Conservation (phyloP, 2,888 invertebrate species). For the Autographa pulchrina region DNA sequence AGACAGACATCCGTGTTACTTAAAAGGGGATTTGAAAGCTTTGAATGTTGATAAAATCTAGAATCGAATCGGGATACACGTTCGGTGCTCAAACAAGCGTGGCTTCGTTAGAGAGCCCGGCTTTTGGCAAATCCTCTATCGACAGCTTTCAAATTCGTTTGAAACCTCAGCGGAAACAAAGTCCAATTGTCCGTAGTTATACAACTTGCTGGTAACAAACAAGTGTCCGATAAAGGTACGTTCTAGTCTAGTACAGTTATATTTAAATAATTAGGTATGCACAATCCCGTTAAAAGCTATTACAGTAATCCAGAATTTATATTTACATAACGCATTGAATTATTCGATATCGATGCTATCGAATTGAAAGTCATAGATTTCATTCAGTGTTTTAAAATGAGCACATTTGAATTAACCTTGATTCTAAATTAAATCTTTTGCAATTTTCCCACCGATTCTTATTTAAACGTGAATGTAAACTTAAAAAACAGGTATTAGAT, state of each 20-base stretch:
- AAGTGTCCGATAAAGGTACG: slow-evolving; percentile 39
- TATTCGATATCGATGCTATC: neutral
- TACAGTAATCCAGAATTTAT: neutral
- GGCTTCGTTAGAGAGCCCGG: slow-evolving; percentile 76
- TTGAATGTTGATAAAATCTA: slow-evolving; percentile 64
- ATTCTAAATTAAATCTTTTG: neutral
- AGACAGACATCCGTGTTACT: slow-evolving; percentile 53
- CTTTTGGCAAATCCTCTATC: slow-evolving; percentile 75
- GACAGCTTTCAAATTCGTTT: slow-evolving; percentile 71
- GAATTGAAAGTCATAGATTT: neutral
- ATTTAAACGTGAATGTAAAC: slow-evolving; percentile 1
- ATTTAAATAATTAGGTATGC: slow-evolving; percentile 22
- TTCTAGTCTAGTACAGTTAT: neutral
- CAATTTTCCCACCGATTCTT: neutral
- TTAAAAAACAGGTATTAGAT: neutral
- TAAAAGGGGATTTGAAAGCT: slow-evolving; percentile 53
- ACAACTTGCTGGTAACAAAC: slow-evolving; percentile 51
- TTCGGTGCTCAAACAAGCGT: slow-evolving; percentile 69
- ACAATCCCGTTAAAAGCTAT: slow-evolving; percentile 10
- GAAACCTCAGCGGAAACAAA: slow-evolving; percentile 63
- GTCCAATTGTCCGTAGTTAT: slow-evolving; percentile 58
- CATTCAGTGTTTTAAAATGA: neutral
- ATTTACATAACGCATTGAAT: neutral
- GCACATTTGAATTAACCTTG: neutral
- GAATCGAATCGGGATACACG: slow-evolving; percentile 59